A percentile compares a stretch with the other conserved stretches of the same genome.
These are phyloP conservation scores for Colletes collaris DNA, from an alignment of 2,888 invertebrate species.

Conservation along the genomic window DNA sequence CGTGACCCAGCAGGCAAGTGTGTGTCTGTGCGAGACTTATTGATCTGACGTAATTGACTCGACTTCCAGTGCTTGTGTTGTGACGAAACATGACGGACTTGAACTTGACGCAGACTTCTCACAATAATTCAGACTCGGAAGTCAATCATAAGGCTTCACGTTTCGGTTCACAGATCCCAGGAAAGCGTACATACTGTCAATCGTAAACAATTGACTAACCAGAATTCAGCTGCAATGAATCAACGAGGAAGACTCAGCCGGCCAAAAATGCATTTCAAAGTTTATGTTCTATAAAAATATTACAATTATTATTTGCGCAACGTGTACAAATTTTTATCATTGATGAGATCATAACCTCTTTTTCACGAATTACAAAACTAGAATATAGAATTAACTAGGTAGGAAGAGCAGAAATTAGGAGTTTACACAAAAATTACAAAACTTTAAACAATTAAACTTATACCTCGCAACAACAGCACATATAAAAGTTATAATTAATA, in stretches of 20 bases:
- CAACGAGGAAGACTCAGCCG: constrained; percentile 76
- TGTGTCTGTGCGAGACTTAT: constrained; percentile 80
- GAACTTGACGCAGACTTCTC: constrained; percentile 79
- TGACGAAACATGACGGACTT: constrained; percentile 78
- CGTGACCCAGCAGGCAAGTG: constrained; percentile 82
- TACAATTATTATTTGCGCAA: constrained; percentile 73
- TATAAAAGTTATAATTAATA: constrained; percentile 69
- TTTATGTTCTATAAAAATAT: constrained; percentile 75
- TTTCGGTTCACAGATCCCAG: constrained; percentile 74
- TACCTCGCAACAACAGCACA: constrained; percentile 75
- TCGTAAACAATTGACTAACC: constrained; percentile 76
- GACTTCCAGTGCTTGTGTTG: constrained; percentile 81
- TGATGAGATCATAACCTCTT: constrained; percentile 69
- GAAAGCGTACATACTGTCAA: constrained; percentile 72
- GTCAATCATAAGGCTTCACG: constrained; percentile 71
- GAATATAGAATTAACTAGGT: constrained; percentile 74
- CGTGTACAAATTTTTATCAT: constrained; percentile 62
- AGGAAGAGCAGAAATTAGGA: constrained; percentile 74
- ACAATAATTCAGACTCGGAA: constrained; percentile 72
- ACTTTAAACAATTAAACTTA: constrained; percentile 68
- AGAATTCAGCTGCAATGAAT: constrained; percentile 78
- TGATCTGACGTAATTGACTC: constrained; percentile 80
- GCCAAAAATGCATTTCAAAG: constrained; percentile 73
- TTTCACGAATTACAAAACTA: constrained; percentile 72
- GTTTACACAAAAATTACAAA: constrained; percentile 74